Base-by-base conservation (phyloP, 1,140 invertebrate genomes). In the Oedothorax gibbosus region DNA sequence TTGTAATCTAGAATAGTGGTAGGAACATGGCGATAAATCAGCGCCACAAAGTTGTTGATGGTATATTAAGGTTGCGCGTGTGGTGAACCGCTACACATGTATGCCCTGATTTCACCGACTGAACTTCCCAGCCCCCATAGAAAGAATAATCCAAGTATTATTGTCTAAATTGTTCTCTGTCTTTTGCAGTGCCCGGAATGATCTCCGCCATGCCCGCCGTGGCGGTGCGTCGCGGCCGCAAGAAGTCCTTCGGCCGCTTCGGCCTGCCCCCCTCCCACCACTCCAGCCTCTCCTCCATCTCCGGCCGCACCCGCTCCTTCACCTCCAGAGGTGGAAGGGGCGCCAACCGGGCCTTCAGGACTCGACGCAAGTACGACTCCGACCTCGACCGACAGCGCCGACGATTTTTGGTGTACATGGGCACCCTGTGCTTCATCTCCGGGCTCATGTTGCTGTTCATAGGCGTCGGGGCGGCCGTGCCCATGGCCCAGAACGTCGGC, bases 151-250 rank as follows among this genome's bases (percentile, higher is more conserved):
- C 35, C 1, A 35, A 35, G 35, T 35, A 5, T 35, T 35, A 35
- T 35, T 5, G 35, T 64, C 60, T 20, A 73, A 14, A 7, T 51
- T 35, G 18, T 20, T 21, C 6, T 79, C 11, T 53, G 75, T 54
- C n/a, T 64, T 50, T 84, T n/a, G 15, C 53, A 53, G 21, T 49
- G 54, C 72, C 53, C 62, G 72, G 64, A 62, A 88, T 88, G 87
- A 88, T 88, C 60, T 88, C 87, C 15, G 87, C 87, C 49, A 88
- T 88, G 87, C 86, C 87, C n/a, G 87, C 87, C n/a, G 87, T 88
- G 18, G 87, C 87, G 66, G 75, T 88, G 56, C 81, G 87, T 7
- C 76, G 87, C 2, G 87, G 87, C 56, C 69, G 62, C 14, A 86
- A 62, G 72, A 86, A 87, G 53, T 68, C 68, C 12, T 85, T 83